Percentiles rank a stretch among this genome's conserved stretches.
Evolutionary conservation across 2,888 invertebrate species (phyloP).

Genomic region (Tinea trinotella): DNA sequence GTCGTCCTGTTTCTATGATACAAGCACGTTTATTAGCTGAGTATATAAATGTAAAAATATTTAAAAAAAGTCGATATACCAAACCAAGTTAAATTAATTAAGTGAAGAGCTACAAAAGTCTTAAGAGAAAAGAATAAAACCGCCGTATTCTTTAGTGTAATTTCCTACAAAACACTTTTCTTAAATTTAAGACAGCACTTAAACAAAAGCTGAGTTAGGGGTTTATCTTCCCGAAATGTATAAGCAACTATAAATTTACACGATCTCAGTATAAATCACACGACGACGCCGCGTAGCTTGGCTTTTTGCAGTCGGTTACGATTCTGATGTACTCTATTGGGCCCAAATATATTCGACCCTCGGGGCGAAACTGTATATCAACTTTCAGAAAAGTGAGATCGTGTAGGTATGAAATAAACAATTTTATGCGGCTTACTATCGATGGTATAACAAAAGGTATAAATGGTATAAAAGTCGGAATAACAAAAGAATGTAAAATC

Average conservation of each 20-base stretch:
- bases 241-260: constrained; percentile 24
- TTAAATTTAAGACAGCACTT: constrained; percentile 10
- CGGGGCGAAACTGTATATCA: background rate
- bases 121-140: background rate
- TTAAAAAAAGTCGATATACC: no score
- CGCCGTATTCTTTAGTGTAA: background rate
- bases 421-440: no score
- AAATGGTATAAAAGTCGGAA: no score
- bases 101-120: no score
- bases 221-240: constrained; percentile 12
- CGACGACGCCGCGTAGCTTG: constrained; percentile 20
- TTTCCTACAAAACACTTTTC: background rate
- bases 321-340: background rate
- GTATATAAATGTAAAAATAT: no score
- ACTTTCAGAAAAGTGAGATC: no score
- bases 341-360: background rate
- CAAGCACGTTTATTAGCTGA: no score
- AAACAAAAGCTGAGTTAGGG: constrained; percentile 15
- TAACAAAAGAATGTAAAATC: no score
- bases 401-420: no score
- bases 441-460: no score
- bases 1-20: no score
- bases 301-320: constrained; percentile 21
- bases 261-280: constrained; percentile 25
- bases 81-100: no score